Conservation (phyloP, 2,113 vertebrate species). For the Colistium nudipinnis region DNA sequence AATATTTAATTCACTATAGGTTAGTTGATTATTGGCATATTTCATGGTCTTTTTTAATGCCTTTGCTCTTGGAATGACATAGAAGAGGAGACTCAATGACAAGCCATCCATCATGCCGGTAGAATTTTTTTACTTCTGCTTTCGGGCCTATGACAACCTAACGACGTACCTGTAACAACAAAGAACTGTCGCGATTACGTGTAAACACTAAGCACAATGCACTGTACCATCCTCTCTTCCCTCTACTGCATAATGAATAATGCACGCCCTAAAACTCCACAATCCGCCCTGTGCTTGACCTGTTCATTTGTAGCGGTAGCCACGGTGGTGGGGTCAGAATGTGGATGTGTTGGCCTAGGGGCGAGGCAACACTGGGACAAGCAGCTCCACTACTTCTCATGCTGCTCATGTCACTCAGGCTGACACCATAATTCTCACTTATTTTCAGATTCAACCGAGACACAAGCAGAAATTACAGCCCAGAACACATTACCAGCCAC, state of each 20-base stretch:
- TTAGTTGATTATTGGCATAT: conserved; percentile 41
- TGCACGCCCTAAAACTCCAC: conserved; percentile 32
- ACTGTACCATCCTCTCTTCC: conserved; percentile 8
- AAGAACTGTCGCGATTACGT: conserved; percentile 10
- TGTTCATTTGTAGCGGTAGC: conserved; percentile 54
- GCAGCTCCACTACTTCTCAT: conserved; percentile 71
- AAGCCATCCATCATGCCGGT: conserved; percentile 30
- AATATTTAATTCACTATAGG: conserved; percentile 48
- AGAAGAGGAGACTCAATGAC: conserved; percentile 32
- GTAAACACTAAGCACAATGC: conserved; percentile 2
- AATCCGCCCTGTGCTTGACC: conserved; percentile 52
- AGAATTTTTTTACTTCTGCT: conserved; percentile 13
- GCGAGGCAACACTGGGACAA: conserved; percentile 41
- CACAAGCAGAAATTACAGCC: conserved; percentile 76
- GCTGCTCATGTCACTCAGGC: conserved; percentile 76
- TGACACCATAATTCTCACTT: conserved; percentile 86
- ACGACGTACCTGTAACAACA: conserved; percentile 10
- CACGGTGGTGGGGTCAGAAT: conserved; percentile 39
- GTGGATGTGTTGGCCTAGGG: conserved; percentile 47
- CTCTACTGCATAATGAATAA: conserved; percentile 58
- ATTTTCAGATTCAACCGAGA: conserved; percentile 78
- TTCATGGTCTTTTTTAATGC: conserved; percentile 31
- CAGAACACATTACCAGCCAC: conserved; percentile 73
- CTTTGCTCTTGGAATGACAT: conserved; percentile 53
- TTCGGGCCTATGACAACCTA: conserved; percentile 5